Percentiles rank a stretch among this genome's conserved stretches.
phyloP scores from a whole-genome alignment of 2,888 invertebrate species.

The Eupithecia subfuscata region DNA sequence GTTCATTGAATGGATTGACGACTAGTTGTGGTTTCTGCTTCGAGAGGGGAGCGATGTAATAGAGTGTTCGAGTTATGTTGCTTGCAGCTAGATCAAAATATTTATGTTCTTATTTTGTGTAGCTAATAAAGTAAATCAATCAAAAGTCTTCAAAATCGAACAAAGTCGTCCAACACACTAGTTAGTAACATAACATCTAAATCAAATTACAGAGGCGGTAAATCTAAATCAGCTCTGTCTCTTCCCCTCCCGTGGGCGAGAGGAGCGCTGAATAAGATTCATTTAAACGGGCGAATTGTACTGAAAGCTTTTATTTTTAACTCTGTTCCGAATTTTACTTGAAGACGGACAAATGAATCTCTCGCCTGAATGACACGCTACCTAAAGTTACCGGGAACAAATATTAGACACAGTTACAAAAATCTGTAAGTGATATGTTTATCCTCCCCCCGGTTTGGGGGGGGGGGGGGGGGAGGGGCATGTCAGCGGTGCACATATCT shows the following conservation, averaged over 20 bases:
- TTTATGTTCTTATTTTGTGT: not conserved
- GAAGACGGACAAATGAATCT: not conserved
- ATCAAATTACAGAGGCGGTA: constrained; percentile 37
- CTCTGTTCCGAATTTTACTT: not conserved
- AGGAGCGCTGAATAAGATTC: constrained; percentile 7
- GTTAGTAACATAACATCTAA: constrained; percentile 25
- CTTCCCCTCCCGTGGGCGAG: constrained; percentile 22
- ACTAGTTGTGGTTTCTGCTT: not conserved
- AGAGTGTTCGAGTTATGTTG: not conserved
- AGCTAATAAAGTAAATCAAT: not conserved
- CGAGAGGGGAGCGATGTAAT: not conserved
- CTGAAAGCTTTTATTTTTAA: constrained; percentile 14
- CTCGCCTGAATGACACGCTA: not conserved
- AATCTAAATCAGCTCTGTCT: constrained; percentile 32
- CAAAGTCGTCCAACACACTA: constrained; percentile 7
- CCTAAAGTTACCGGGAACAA: not conserved
- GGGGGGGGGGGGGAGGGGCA: not conserved
- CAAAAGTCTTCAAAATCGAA: not conserved
- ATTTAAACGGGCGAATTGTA: not conserved
- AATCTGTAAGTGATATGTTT: not conserved
- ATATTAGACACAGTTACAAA: not conserved
- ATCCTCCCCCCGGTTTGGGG: not conserved
- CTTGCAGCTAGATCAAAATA: not conserved
- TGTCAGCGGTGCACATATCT: not conserved
- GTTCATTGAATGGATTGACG: not conserved